phyloP scores from a whole-genome alignment of 2,797 vertebrate genomes.

The Enteromius fasciolatus region DNA sequence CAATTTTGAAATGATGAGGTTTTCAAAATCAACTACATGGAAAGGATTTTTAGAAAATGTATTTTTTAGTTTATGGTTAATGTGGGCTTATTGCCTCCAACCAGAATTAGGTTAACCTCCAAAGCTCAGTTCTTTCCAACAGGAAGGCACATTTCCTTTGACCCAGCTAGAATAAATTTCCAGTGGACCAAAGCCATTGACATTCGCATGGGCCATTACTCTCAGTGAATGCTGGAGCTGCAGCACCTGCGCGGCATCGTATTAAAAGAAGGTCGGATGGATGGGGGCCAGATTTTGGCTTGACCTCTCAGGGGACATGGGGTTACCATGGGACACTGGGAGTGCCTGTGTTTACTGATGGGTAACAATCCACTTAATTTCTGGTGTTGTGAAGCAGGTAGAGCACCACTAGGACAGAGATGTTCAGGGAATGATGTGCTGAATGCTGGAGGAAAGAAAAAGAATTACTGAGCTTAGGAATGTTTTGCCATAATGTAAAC shows the following conservation, averaged over 20 bases:
- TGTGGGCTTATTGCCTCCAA: constrained; percentile 23
- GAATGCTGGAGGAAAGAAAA: not conserved
- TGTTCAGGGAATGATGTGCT: not conserved
- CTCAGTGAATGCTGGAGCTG: constrained; percentile 28
- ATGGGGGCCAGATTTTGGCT: constrained; percentile 33
- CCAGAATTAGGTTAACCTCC: constrained; percentile 38
- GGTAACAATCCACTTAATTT: not conserved
- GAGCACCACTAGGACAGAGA: not conserved
- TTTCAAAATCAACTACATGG: too few relatives aligned
- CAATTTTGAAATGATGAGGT: too few relatives aligned
- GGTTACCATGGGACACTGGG: constrained; percentile 6
- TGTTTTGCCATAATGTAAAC: not conserved
- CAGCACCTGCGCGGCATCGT: constrained; percentile 25
- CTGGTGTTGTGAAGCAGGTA: not conserved
- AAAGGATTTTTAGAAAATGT: not conserved
- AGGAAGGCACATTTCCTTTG: constrained; percentile 54
- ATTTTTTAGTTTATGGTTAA: constrained; percentile 23
- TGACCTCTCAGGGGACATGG: not conserved
- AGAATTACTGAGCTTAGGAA: not conserved
- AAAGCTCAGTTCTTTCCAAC: constrained; percentile 36
- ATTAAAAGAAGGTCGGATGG: constrained; percentile 35
- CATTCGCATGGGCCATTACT: constrained; percentile 51
- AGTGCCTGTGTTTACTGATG: constrained; percentile 5
- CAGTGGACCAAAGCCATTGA: constrained; percentile 35
- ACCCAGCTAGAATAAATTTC: constrained; percentile 42